phyloP scores from a whole-genome alignment of 2,797 vertebrate genomes.

The Stomatorhinus walkeri region DNA sequence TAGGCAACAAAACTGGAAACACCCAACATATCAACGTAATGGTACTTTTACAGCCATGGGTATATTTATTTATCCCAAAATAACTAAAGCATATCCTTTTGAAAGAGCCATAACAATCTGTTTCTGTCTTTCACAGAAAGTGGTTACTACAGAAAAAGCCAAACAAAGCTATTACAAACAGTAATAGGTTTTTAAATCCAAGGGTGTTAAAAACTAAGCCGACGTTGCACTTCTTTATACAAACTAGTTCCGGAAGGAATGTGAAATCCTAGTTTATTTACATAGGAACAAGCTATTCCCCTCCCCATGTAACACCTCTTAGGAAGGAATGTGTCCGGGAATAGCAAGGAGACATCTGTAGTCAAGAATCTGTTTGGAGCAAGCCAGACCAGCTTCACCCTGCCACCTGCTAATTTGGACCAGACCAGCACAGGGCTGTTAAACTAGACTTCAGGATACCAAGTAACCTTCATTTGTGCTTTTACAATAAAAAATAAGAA shows the following conservation, averaged over 20 bases:
- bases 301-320: not conserved
- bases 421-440: not conserved
- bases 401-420: conserved; percentile 13
- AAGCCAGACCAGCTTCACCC: not conserved
- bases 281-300: not conserved
- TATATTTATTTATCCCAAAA: not conserved
- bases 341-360: conserved; percentile 12
- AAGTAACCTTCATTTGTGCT: not conserved
- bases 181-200: not conserved
- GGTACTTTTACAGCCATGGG: not conserved
- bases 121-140: not conserved
- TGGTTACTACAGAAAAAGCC: not conserved
- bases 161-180: not conserved
- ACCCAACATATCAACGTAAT: not conserved
- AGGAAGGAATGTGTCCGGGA: not conserved
- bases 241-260: not conserved
- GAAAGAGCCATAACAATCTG: not conserved
- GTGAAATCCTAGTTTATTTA: conserved; percentile 6
- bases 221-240: not conserved
- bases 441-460: not conserved
- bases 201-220: not conserved
- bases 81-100: not conserved
- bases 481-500: not conserved
- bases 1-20: not conserved
- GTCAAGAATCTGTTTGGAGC: conserved; percentile 7